phyloP scores from a whole-genome alignment of 2,113 vertebrate species.

The Thunnus thynnus region DNA sequence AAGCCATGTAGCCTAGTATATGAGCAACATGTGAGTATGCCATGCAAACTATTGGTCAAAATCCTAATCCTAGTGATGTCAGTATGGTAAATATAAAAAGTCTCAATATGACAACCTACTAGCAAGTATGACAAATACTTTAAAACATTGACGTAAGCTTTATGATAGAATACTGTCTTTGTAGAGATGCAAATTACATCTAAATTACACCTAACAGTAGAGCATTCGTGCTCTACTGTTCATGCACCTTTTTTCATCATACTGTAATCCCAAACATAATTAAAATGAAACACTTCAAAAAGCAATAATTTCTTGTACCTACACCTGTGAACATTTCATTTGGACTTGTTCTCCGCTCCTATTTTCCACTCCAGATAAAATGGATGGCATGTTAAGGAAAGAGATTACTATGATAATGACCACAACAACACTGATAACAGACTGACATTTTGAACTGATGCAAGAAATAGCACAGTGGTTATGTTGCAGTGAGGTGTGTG shows the following conservation, averaged over 20 bases:
- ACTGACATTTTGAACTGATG: conserved; percentile 15
- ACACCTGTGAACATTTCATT: conserved; percentile 2
- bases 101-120: too few species aligned
- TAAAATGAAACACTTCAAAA: neutral
- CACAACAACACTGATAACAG: conserved; percentile 10
- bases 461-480: neutral
- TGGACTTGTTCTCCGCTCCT: neutral
- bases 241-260: neutral
- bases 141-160: too few species aligned
- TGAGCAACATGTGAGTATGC: neutral
- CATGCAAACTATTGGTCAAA: neutral
- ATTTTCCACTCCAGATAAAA: neutral
- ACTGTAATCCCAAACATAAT: conserved; percentile 1
- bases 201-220: conserved; percentile 20
- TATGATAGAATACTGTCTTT: neutral
- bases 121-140: neutral
- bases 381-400: neutral
- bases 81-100: neutral
- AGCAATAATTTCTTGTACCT: neutral
- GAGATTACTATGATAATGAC: conserved; percentile 14
- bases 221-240: too few species aligned
- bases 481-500: conserved; percentile 6
- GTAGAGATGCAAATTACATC: conserved; percentile 17
- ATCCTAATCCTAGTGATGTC: neutral
- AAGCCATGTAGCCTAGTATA: neutral